A percentile compares a stretch with the other conserved stretches of the same genome.
Evolutionary conservation across 2,113 vertebrate genomes (phyloP).

Genomic region (Theristicus caerulescens): DNA sequence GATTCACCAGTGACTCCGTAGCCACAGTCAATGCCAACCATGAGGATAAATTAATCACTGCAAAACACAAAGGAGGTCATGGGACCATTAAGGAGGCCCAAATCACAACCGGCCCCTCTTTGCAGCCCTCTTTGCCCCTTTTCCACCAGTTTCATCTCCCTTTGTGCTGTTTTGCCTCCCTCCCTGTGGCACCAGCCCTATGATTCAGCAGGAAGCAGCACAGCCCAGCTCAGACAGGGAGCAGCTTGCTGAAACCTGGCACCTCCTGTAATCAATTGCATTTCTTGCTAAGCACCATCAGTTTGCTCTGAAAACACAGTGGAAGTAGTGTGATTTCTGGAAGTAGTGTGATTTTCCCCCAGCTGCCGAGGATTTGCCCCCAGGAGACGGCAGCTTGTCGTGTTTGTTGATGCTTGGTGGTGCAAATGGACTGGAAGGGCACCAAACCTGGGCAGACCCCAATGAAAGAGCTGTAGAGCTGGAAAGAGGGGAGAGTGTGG

Average conservation of each 20-base stretch:
- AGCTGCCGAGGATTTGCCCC: not conserved
- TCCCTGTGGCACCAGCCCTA: not conserved
- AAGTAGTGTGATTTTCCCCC: not conserved
- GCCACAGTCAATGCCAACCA: not conserved
- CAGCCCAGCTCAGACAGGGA: not conserved
- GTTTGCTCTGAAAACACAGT: not conserved
- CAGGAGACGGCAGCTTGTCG: fast-evolving
- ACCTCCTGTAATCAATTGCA: not conserved
- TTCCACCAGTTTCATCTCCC: not conserved
- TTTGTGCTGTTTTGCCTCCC: not conserved
- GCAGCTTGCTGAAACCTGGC: not conserved
- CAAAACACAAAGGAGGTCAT: not conserved
- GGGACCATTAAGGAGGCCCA: not conserved
- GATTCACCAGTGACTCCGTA: not conserved
- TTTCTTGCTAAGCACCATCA: not conserved
- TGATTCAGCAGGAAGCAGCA: not conserved
- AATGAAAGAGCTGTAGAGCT: not conserved
- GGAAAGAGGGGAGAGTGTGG: not conserved
- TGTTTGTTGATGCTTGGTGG: not conserved
- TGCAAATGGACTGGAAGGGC: not conserved
- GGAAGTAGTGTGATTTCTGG: not conserved
- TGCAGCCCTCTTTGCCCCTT: not conserved
- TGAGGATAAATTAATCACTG: not conserved
- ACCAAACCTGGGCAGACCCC: not conserved
- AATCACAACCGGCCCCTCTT: not conserved